Percentiles rank a stretch among this genome's conserved stretches.
Evolutionary conservation across 1,140 invertebrate species (phyloP).

Genomic region (Platyscapa corneri): DNA sequence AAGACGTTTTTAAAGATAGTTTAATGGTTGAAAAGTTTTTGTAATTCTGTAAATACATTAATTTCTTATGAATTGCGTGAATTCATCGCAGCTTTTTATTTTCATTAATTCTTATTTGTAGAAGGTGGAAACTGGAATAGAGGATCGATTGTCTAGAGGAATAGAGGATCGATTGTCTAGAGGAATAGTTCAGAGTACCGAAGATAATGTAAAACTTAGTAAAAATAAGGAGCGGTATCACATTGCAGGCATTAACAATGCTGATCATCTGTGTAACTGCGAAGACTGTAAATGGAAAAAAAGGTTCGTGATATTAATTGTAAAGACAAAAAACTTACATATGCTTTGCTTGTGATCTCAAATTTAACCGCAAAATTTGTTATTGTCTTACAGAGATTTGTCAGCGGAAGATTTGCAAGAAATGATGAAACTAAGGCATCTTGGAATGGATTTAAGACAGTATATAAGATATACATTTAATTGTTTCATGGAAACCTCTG

Average conservation of each 20-base stretch:
- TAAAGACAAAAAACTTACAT: background rate
- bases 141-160: background rate
- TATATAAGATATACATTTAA: conserved; percentile 73
- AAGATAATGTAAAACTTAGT: background rate
- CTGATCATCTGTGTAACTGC: conserved; percentile 47
- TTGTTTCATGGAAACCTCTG: conserved; percentile 68
- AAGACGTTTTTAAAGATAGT: too few species aligned
- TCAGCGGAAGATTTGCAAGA: conserved; percentile 73
- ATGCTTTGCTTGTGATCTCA: background rate
- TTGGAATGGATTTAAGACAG: conserved; percentile 76
- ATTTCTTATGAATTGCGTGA: too few species aligned
- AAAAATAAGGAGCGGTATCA: background rate
- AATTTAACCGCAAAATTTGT: background rate
- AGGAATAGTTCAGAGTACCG: background rate
- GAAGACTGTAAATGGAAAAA: conserved; percentile 48
- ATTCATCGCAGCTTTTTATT: too few species aligned
- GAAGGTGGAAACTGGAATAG: background rate
- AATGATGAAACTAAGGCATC: conserved; percentile 73
- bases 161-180: background rate
- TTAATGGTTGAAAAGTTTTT: too few species aligned
- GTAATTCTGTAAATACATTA: too few species aligned
- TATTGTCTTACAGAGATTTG: conserved; percentile 60
- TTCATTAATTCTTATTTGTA: conserved; percentile 7
- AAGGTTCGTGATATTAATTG: conserved; percentile 9
- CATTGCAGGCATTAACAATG: background rate